phyloP scores from a whole-genome alignment of 2,888 invertebrate species.

The Leucophenga maculata region DNA sequence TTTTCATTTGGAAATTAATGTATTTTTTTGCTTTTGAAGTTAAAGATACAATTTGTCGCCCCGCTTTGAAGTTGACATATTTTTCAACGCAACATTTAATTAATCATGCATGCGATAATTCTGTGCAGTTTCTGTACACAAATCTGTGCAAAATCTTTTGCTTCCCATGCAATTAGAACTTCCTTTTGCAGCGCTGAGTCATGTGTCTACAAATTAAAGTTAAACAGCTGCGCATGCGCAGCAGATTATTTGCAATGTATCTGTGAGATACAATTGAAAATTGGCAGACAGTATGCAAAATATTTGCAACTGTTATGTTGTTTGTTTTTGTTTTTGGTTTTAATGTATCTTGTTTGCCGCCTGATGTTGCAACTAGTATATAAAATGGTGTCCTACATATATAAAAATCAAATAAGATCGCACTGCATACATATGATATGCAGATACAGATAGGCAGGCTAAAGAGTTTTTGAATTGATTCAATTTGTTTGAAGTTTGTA shows the following conservation, averaged over 20 bases:
- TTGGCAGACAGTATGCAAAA: neutral
- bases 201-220: neutral
- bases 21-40: constrained; percentile 21
- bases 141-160: constrained; percentile 4
- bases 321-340: neutral
- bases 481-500: constrained; percentile 38
- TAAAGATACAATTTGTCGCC: neutral
- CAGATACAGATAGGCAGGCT: constrained; percentile 35
- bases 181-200: constrained; percentile 28
- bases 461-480: constrained; percentile 47
- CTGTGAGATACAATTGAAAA: no score
- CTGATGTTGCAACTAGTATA: constrained; percentile 27
- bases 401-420: constrained; percentile 20
- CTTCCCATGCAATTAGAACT: constrained; percentile 35
- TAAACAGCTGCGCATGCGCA: neutral
- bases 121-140: neutral
- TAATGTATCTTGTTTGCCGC: no score
- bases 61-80: no score
- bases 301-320: constrained; percentile 37
- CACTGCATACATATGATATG: constrained; percentile 42
- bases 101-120: no score
- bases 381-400: constrained; percentile 14
- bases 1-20: neutral
- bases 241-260: neutral
- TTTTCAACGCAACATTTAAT: no score